Evolutionary conservation across 2,797 vertebrate species (phyloP).

Genomic region (Pristis pectinata): DNA sequence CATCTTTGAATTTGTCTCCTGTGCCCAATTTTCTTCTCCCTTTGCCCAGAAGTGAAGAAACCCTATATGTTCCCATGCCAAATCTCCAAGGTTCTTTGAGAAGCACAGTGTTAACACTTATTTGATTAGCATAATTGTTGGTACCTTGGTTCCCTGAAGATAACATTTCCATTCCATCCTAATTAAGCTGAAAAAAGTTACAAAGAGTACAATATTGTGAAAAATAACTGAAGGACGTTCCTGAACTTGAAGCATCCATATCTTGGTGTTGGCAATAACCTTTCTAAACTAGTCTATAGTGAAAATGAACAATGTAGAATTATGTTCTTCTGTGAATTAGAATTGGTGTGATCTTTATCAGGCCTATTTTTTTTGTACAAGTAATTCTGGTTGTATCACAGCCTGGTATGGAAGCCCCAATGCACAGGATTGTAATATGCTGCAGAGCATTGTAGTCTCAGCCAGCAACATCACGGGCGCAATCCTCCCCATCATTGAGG

Average conservation of each 20-base stretch:
- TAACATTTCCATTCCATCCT: neutral
- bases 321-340: neutral
- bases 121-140: constrained; percentile 24
- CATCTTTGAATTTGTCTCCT: neutral
- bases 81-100: neutral
- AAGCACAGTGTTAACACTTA: neutral
- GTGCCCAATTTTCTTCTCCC: neutral
- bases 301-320: neutral
- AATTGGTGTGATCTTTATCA: neutral
- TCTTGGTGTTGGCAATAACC: neutral
- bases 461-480: too few species aligned
- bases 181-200: constrained; percentile 1
- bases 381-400: neutral
- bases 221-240: neutral
- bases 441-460: too few species aligned
- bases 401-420: too few species aligned
- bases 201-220: neutral
- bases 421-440: too few species aligned
- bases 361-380: neutral
- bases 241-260: neutral
- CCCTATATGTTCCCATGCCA: neutral
- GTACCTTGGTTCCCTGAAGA: neutral
- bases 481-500: too few species aligned
- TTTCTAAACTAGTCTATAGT: neutral
- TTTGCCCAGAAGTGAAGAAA: neutral